phyloP scores from a whole-genome alignment of 2,113 vertebrate species.

The Coptodon rendalli region DNA sequence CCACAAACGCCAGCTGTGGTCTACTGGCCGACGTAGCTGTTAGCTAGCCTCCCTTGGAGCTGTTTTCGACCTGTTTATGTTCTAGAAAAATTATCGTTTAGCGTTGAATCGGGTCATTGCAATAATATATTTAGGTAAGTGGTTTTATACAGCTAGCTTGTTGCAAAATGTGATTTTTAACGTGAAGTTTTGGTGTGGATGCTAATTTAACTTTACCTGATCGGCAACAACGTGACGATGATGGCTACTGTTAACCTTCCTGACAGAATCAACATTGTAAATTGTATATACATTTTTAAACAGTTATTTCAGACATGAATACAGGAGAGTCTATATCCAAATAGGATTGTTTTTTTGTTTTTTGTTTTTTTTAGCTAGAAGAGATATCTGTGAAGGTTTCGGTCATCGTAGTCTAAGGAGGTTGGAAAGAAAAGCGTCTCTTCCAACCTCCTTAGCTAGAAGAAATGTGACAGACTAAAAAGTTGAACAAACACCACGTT shows the following conservation, averaged over 20 bases:
- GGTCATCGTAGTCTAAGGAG: background rate
- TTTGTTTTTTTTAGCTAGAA: background rate
- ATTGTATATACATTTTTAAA: background rate
- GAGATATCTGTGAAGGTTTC: background rate
- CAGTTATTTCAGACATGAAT: background rate
- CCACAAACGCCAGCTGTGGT: background rate
- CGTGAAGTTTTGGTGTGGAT: background rate
- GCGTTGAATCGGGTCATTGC: background rate
- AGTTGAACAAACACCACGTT: background rate
- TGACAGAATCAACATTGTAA: background rate
- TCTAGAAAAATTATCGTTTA: background rate
- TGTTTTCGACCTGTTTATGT: background rate
- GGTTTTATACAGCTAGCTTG: background rate
- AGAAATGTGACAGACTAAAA: background rate
- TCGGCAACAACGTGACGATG: rapidly evolving
- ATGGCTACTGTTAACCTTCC: background rate
- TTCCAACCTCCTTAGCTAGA: background rate
- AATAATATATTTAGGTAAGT: constrained; percentile 28
- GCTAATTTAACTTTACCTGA: background rate
- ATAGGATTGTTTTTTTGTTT: background rate
- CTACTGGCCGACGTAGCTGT: background rate
- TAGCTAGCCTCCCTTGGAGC: background rate
- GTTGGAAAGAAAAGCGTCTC: background rate
- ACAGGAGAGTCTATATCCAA: background rate
- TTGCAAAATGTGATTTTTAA: background rate